Evolutionary conservation across 1,140 invertebrate genomes (phyloP).

Genomic region (Fragariocoptes setiger): DNA sequence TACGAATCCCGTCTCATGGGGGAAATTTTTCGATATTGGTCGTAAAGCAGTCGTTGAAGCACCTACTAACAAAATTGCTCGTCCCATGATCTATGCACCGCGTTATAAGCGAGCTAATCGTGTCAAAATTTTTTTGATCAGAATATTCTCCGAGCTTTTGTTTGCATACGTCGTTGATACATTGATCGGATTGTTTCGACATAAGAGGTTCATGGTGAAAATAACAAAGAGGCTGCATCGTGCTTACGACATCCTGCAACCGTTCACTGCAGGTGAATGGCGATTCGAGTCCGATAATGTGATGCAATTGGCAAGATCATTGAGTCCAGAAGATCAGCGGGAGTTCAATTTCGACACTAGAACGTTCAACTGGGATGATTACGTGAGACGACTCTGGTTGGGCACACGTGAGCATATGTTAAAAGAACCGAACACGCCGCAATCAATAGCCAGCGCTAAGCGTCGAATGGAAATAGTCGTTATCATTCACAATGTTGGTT

Average conservation of each 20-base stretch:
- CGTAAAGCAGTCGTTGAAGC: neutral
- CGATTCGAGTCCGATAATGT: slow-evolving; percentile 38
- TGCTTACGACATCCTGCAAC: slow-evolving; percentile 27
- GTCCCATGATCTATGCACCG: neutral
- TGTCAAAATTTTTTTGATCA: neutral
- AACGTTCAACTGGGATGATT: slow-evolving; percentile 28
- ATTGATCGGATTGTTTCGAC: slow-evolving; percentile 1
- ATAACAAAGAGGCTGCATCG: slow-evolving; percentile 8
- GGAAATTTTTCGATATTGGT: slow-evolving; percentile 12
- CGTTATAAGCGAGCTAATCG: neutral
- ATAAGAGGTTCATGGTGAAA: no score
- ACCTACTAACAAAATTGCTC: neutral
- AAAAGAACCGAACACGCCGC: no score
- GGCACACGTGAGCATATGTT: slow-evolving; percentile 7
- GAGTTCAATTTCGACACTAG: slow-evolving; percentile 33
- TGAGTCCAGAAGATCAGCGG: slow-evolving; percentile 1
- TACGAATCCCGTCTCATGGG: slow-evolving; percentile 54
- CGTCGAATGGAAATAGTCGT: no score
- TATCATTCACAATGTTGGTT: no score
- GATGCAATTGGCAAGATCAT: slow-evolving; percentile 18
- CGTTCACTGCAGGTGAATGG: slow-evolving; percentile 49
- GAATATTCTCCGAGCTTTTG: neutral
- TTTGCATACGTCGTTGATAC: slow-evolving; percentile 4
- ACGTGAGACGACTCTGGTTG: slow-evolving; percentile 17
- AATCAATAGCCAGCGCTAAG: no score